Conservation (phyloP, 1,140 invertebrate genomes). For the Apocrypta bakeri region DNA sequence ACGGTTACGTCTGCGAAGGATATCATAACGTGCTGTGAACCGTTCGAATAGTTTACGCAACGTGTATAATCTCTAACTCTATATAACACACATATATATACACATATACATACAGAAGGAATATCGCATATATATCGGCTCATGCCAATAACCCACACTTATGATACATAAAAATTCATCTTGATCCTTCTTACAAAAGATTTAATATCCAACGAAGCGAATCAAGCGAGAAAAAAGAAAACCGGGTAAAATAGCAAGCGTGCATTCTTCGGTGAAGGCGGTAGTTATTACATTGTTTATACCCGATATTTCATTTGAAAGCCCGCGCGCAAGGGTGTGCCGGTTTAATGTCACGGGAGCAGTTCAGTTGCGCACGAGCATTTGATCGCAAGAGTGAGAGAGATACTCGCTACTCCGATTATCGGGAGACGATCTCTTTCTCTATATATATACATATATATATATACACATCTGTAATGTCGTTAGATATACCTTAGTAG, state of each 20-base stretch:
- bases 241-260: slow-evolving; percentile 28
- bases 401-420: slow-evolving; percentile 22
- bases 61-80: not conserved
- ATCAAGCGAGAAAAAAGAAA: not conserved
- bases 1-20: not conserved
- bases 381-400: not conserved
- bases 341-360: slow-evolving; percentile 66
- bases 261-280: not conserved
- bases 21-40: not conserved
- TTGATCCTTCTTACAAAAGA: slow-evolving; percentile 21
- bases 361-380: slow-evolving; percentile 47
- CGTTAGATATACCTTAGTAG: not conserved
- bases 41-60: not conserved
- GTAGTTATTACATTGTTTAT: slow-evolving; percentile 40
- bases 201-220: slow-evolving; percentile 6
- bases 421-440: not conserved
- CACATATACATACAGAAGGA: not conserved
- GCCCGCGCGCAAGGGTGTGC: slow-evolving; percentile 60
- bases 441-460: not conserved
- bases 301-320: slow-evolving; percentile 39
- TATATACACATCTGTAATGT: not conserved
- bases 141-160: not conserved
- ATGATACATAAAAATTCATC: not conserved
- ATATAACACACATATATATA: not conserved
- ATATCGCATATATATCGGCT: not conserved